phyloP scores from a whole-genome alignment of 2,888 invertebrate species.

The Euphydryas editha region DNA sequence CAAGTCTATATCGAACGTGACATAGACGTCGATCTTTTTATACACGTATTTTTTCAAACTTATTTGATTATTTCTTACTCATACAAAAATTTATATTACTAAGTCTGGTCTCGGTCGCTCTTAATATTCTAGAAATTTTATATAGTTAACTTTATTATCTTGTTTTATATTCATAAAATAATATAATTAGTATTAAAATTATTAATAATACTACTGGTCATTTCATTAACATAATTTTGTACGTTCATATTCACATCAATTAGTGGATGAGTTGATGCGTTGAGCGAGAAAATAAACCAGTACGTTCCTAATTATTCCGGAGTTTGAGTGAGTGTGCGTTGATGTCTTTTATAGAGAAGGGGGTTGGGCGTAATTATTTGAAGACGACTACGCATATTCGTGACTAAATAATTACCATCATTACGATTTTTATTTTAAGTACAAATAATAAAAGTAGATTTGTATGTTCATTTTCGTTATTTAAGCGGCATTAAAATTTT shows the following conservation, averaged over 20 bases:
- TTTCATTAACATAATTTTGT: conserved; percentile 23
- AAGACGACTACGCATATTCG: conserved; percentile 26
- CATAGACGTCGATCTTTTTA: background rate
- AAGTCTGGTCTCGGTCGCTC: background rate
- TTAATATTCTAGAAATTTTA: background rate
- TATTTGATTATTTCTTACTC: background rate
- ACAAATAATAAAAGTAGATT: background rate
- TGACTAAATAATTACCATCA: conserved; percentile 13
- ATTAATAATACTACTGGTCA: too few relatives aligned
- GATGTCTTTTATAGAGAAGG: conserved; percentile 66
- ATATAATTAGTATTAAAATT: too few relatives aligned
- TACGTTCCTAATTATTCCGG: conserved; percentile 38
- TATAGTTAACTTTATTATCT: background rate
- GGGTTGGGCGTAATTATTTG: conserved; percentile 33
- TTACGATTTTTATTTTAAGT: background rate
- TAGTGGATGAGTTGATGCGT: conserved; percentile 13
- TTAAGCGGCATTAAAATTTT: background rate
- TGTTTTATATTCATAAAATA: too few relatives aligned
- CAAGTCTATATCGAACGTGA: background rate
- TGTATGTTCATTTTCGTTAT: background rate
- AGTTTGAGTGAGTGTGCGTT: conserved; percentile 57
- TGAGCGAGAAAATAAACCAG: conserved; percentile 32
- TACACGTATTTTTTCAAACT: background rate
- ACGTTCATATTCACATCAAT: conserved; percentile 10
- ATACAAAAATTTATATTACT: background rate